Conservation (phyloP, 2,113 vertebrate genomes). For the Shinisaurus crocodilurus region DNA sequence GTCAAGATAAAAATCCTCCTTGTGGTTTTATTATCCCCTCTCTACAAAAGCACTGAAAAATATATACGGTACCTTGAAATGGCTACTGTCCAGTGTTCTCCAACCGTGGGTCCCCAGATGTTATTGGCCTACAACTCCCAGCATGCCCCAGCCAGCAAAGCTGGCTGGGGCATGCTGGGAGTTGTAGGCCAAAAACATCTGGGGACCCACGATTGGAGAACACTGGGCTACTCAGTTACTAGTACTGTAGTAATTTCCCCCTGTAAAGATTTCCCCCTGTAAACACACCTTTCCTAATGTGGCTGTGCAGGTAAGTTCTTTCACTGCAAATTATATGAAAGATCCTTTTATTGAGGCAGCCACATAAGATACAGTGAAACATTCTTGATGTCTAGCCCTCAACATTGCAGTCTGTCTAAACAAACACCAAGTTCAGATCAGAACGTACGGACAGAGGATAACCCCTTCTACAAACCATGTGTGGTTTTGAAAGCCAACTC, state of each 20-base stretch:
- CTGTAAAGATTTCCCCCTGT: conserved; percentile 45
- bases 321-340: conserved; percentile 43
- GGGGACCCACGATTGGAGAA: too few species aligned
- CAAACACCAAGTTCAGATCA: conserved; percentile 67
- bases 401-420: conserved; percentile 62
- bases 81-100: too few species aligned
- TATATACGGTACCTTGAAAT: conserved; percentile 29
- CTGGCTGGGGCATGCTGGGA: too few species aligned
- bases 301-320: conserved; percentile 47
- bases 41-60: conserved; percentile 43
- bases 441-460: conserved; percentile 73
- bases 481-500: conserved; percentile 64
- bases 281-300: conserved; percentile 54
- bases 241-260: conserved; percentile 35
- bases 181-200: too few species aligned
- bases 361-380: conserved; percentile 45
- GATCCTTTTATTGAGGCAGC: conserved; percentile 50
- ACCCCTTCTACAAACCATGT: conserved; percentile 69
- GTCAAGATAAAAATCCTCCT: conserved; percentile 41
- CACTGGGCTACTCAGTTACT: background rate
- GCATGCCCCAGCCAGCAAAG: too few species aligned
- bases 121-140: too few species aligned
- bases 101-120: too few species aligned
- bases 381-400: conserved; percentile 54
- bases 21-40: conserved; percentile 47